Evolutionary conservation across 1,140 invertebrate species (phyloP).

Genomic region (Lepidurus packardi): DNA sequence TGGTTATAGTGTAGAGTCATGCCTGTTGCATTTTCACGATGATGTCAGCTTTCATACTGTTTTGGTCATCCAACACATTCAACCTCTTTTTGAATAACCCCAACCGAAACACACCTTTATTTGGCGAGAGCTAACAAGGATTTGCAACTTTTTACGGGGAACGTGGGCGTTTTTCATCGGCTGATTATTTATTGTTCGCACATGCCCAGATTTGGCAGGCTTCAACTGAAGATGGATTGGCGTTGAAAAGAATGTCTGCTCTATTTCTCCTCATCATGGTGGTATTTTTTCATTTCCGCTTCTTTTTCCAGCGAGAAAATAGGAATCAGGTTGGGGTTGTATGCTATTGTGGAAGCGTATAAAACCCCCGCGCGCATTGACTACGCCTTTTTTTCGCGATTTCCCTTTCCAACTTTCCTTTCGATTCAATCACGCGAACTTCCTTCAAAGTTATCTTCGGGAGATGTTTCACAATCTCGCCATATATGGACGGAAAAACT

Average conservation of each 20-base stretch:
- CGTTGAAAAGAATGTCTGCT: neutral
- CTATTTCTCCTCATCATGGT: too few relatives aligned
- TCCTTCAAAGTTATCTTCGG: too few relatives aligned
- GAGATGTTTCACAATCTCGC: too few relatives aligned
- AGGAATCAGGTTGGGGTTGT: too few relatives aligned
- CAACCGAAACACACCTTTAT: neutral
- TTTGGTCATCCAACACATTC: constrained; percentile 8
- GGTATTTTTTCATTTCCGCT: too few relatives aligned
- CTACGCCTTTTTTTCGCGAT: too few relatives aligned
- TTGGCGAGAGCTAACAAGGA: neutral
- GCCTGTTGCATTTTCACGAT: neutral
- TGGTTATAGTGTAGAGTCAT: neutral
- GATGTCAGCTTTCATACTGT: neutral
- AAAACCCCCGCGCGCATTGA: too few relatives aligned
- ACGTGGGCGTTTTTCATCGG: neutral
- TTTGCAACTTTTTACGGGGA: neutral
- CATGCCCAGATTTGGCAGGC: constrained; percentile 2
- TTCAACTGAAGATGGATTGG: neutral
- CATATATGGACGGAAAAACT: too few relatives aligned
- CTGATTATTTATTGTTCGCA: constrained; percentile 7
- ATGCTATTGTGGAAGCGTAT: too few relatives aligned
- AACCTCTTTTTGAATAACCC: neutral
- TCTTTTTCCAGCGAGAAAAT: too few relatives aligned
- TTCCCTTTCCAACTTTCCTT: too few relatives aligned
- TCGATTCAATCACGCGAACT: too few relatives aligned